Base-by-base conservation (phyloP, 2,888 invertebrate species). In the Osedax fenrisi region DNA sequence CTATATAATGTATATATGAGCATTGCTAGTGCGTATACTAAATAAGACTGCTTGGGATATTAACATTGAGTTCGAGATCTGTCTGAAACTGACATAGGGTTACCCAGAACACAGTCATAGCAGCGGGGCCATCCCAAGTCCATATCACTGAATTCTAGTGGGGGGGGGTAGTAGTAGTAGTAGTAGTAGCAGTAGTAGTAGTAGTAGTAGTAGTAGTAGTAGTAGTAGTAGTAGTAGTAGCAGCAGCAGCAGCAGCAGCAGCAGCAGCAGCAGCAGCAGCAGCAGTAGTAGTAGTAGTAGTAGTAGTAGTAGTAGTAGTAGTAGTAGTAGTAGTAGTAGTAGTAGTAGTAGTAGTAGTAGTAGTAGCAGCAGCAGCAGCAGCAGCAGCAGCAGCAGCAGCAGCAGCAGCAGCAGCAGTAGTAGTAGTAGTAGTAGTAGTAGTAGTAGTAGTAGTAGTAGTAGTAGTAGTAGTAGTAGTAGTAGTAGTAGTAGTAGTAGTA, bases 81-180 rank as follows among this genome's bases (percentile, higher is more conserved):
- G 90, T 94, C 83, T 91, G 90, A 76, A 92, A 89, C 85, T 92
- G 92, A 0, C 92, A 90, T 80, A 94, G 85, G 0, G 94, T 92
- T 80, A 92, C 85, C 93, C 94, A 94, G 23, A 94, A 85, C 67
- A 92, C 86, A 81, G 90, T 91, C 77, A 91, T 41, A 17, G 91
- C 91, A 84, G 91, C 91, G 70, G 94, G 93, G 27, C 94, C 94
- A 83, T 85, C 83, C 85, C 85, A 85, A 24, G 85, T 85, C 86
- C 86, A 86, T 22, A 84, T 83, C 2, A 82, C 77, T 2, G 85
- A 84, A 74, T 86, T 84, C 41, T 41, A n/a, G n/a, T n/a, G n/a
- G n/a, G n/a, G n/a, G n/a, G n/a, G n/a, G n/a, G n/a, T n/a, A n/a
- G 84, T 85, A 78, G 21, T n/a, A n/a, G n/a, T n/a, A 73, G 73